Evolutionary conservation across 2,113 vertebrate species (phyloP), one percentile per base, ranked within the genome.

Genomic region (Geococcyx californianus): DNA sequence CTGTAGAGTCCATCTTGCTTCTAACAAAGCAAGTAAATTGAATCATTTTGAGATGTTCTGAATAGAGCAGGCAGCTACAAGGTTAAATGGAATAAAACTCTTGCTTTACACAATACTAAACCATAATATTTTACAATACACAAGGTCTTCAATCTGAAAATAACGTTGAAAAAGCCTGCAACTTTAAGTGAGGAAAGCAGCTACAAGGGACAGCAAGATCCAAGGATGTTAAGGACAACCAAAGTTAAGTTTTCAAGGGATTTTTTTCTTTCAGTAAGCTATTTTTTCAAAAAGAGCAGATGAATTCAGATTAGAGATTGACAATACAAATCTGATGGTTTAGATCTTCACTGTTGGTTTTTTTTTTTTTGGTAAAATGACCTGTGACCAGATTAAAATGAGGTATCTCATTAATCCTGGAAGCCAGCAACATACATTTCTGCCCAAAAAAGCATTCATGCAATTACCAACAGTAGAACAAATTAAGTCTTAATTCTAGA

Each of bases 211-310:
- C 66, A 93, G 26, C 26, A 38, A 94, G 52, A 93, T 56, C 11
- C 79, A 87, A 79, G 55, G 69, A 40, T 63, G 72, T 93, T 72
- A 93, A 90, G 84, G 85, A 96, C 59, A 93, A 59, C 10, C 16
- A 85, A 85, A 94, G 58, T 56, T 47, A 77, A 74, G 34, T 89
- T 90, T 93, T 84, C 54, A 89, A 79, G 33, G 33, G 18, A 91
- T 64, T n/a, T 56, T 47, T 81, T 60, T 42, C 20, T 66, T 90
- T 73, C 45, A 24, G 3, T 34, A 52, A 85, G 25, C 8, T n/a
- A 28, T 72, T 89, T 59, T 28, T 82, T 87, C 42, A 56, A 51
- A 52, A 70, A 45, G 28, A 79, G n/a, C 16, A 40, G 14, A 44
- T 33, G 45, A 88, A 81, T 38, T 90, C 72, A 40, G 31, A 74